These are phyloP conservation scores for Microtus pennsylvanicus DNA, from an alignment of 2,113 vertebrate species.

Conservation along the genomic window DNA sequence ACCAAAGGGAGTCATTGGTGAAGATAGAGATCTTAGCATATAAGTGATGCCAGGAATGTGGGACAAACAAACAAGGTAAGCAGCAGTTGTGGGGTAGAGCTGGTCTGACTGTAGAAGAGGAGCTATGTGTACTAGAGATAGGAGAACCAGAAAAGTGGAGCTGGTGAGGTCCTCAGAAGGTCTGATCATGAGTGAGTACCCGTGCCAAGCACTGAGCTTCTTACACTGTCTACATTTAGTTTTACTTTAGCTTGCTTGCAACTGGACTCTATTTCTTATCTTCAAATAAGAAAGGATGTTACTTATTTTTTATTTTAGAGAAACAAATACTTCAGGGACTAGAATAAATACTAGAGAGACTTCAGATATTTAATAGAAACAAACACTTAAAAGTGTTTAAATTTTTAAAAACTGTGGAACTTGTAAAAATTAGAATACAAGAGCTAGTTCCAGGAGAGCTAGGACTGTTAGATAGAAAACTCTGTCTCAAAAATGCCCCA, in stretches of 20 bases:
- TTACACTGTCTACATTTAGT: background rate
- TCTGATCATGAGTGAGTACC: background rate
- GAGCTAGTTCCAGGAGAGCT: too few relatives aligned
- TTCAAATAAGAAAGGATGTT: background rate
- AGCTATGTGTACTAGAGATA: background rate
- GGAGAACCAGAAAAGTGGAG: too few relatives aligned
- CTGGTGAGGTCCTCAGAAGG: background rate
- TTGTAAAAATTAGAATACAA: background rate
- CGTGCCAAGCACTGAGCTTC: background rate
- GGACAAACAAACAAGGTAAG: background rate
- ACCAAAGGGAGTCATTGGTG: background rate
- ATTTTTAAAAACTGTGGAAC: background rate
- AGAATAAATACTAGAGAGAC: background rate
- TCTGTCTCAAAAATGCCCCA: too few relatives aligned
- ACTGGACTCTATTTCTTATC: background rate
- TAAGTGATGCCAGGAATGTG: too few relatives aligned
- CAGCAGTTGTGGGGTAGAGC: background rate
- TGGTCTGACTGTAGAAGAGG: background rate
- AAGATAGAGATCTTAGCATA: background rate
- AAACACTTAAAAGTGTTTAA: background rate
- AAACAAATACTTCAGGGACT: background rate
- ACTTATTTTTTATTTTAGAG: background rate
- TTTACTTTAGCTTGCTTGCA: background rate
- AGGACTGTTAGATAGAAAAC: too few relatives aligned
- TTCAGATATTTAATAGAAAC: background rate